A percentile compares a stretch with the other conserved stretches of the same genome.
phyloP scores from a whole-genome alignment of 2,888 invertebrate species.

The Frankliniella fusca region DNA sequence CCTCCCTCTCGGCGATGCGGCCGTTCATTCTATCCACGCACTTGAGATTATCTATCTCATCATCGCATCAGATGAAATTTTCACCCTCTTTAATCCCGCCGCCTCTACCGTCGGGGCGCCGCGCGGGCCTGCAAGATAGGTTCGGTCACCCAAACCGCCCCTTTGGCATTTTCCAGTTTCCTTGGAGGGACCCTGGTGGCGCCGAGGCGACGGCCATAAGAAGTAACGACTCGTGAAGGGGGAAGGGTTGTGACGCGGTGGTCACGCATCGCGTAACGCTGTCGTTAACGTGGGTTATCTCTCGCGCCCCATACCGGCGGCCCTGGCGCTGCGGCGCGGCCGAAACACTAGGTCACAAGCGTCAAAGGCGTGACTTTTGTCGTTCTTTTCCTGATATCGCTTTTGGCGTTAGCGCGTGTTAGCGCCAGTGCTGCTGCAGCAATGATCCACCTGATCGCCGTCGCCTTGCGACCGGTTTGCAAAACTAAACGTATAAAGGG shows the following conservation, averaged over 20 bases:
- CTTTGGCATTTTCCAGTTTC: slow-evolving; percentile 23
- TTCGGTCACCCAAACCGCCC: background rate
- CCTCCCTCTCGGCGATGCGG: too few species aligned
- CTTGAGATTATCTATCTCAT: background rate
- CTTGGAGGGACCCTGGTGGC: background rate
- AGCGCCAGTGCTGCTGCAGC: too few species aligned
- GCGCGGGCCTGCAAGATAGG: background rate
- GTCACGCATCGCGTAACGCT: background rate
- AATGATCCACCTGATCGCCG: too few species aligned
- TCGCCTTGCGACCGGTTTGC: too few species aligned
- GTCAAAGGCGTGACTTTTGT: too few species aligned
- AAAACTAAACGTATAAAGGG: too few species aligned
- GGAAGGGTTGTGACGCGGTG: background rate
- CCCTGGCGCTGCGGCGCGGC: too few species aligned
- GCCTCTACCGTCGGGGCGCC: background rate
- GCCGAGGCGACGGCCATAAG: background rate
- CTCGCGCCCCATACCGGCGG: too few species aligned
- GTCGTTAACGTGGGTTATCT: too few species aligned
- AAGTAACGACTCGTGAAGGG: slow-evolving; percentile 2
- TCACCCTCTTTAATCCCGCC: slow-evolving; percentile 6
- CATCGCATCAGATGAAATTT: slow-evolving; percentile 11
- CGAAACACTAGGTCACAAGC: too few species aligned
- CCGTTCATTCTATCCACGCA: background rate
- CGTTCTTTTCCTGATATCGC: too few species aligned
- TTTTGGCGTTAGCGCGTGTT: too few species aligned